Evolutionary conservation across 2,797 vertebrate species (phyloP).

Genomic region (Phoeniculus purpureus): DNA sequence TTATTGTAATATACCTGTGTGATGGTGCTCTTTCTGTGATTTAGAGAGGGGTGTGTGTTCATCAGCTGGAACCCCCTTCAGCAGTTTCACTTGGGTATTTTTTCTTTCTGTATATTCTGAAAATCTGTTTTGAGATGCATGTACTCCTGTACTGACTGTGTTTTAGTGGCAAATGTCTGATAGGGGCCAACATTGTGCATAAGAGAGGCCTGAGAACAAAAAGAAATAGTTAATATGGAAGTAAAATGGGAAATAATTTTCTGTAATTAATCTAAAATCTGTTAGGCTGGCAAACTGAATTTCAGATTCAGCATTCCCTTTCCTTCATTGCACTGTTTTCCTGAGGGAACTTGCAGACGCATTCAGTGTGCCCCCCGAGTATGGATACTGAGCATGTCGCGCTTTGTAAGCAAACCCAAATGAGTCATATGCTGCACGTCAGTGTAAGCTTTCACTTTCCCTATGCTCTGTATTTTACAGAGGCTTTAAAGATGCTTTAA

Average conservation of each 20-base stretch:
- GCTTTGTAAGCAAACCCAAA: background rate
- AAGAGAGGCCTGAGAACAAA: background rate
- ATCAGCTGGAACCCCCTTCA: background rate
- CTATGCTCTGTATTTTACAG: background rate
- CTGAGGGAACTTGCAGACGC: background rate
- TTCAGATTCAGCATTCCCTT: background rate
- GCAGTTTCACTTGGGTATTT: background rate
- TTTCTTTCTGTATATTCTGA: background rate
- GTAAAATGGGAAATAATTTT: constrained; percentile 11
- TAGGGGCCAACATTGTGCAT: background rate
- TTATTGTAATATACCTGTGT: background rate
- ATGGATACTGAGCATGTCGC: rapidly evolving
- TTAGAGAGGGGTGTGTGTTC: background rate
- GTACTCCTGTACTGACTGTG: background rate
- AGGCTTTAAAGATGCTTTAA: background rate
- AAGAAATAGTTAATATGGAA: background rate
- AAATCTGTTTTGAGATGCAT: background rate
- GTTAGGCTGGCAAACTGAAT: background rate
- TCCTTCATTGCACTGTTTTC: background rate
- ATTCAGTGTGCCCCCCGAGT: background rate
- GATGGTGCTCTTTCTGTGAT: background rate
- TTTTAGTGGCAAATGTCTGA: background rate
- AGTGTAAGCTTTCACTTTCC: background rate
- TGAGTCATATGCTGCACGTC: background rate
- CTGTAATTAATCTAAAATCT: background rate